Evolutionary conservation across 2,797 vertebrate genomes (phyloP).

Genomic region (Masticophis lateralis): DNA sequence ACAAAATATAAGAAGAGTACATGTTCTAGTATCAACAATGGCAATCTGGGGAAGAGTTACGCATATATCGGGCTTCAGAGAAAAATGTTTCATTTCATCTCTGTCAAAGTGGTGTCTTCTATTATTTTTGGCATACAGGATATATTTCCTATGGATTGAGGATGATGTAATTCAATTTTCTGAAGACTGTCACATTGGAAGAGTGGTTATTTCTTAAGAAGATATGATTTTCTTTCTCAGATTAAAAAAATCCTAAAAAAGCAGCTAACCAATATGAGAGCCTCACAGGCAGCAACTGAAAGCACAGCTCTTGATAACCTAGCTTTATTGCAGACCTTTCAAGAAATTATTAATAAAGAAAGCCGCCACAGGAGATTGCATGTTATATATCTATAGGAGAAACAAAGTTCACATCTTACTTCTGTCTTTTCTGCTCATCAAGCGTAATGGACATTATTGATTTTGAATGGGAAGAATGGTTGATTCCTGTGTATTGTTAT

Average conservation of each 20-base stretch:
- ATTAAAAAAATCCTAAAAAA: neutral
- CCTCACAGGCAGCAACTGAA: neutral
- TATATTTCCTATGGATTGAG: neutral
- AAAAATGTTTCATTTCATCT: neutral
- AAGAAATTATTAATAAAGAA: neutral
- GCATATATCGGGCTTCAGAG: neutral
- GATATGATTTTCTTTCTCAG: neutral
- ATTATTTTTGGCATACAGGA: neutral
- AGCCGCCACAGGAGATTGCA: neutral
- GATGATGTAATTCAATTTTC: neutral
- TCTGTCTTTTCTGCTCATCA: neutral
- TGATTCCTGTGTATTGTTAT: neutral
- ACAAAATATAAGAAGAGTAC: neutral
- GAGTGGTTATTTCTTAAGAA: neutral
- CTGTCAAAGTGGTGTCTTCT: neutral
- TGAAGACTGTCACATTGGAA: neutral
- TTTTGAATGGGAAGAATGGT: neutral
- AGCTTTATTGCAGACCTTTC: neutral
- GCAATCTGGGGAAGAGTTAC: neutral
- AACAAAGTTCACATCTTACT: neutral
- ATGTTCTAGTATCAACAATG: neutral
- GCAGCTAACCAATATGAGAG: neutral
- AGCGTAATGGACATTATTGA: neutral
- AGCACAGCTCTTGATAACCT: neutral
- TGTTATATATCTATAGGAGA: neutral